A percentile compares a stretch with the other conserved stretches of the same genome.
These are phyloP conservation scores for Amphimedon queenslandica DNA, from an alignment of 37 sponge, comb jelly and placozoan genomes.

Conservation along the genomic window DNA sequence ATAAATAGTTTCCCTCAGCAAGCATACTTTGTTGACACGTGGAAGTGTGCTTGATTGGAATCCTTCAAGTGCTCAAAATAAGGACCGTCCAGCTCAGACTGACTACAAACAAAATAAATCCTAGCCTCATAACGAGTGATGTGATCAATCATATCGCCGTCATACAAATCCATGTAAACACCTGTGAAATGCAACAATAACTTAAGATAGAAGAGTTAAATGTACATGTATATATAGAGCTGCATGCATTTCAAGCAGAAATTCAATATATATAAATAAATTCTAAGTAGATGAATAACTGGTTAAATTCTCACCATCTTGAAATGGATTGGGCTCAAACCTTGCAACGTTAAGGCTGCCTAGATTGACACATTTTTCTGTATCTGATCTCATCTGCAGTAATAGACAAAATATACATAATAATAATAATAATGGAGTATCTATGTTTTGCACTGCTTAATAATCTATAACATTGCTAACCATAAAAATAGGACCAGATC, in stretches of 20 bases:
- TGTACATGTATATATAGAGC: too few species aligned
- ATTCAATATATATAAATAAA: constrained; percentile 10
- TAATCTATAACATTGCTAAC: too few species aligned
- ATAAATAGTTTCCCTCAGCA: constrained; percentile 9
- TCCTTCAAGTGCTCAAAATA: constrained; percentile 57
- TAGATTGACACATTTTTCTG: constrained; percentile 14
- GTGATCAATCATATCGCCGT: constrained; percentile 52
- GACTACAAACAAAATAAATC: constrained; percentile 45
- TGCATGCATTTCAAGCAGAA: too few species aligned
- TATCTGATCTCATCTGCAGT: background rate
- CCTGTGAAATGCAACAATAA: too few species aligned
- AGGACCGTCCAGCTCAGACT: constrained; percentile 18
- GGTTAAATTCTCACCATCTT: constrained; percentile 55
- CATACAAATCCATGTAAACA: constrained; percentile 44
- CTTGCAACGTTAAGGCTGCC: constrained; percentile 33
- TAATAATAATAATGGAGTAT: background rate
- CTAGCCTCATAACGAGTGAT: constrained; percentile 33
- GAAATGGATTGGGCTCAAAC: constrained; percentile 45
- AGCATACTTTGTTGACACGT: constrained; percentile 40
- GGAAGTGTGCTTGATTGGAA: constrained; percentile 37
- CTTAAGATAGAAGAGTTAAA: too few species aligned
- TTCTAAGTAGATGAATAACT: too few species aligned
- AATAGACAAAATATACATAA: background rate
- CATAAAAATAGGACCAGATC: constrained; percentile 42
- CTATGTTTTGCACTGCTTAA: too few species aligned